Percentiles rank a stretch among this genome's conserved stretches.
These are phyloP conservation scores for Apodemia zela DNA, from an alignment of 2,888 invertebrate genomes.

Conservation along the genomic window DNA sequence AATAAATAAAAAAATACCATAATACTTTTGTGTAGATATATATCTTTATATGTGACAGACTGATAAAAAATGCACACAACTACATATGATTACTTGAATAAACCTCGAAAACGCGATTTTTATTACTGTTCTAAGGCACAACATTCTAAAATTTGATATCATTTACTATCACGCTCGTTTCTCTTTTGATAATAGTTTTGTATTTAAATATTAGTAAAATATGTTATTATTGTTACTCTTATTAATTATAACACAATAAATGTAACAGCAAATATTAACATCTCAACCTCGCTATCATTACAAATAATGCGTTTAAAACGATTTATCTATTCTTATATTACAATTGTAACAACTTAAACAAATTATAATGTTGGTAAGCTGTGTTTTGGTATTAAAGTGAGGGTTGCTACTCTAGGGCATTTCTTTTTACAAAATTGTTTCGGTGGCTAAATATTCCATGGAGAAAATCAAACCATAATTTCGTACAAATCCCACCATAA, in stretches of 20 bases:
- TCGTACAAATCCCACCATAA: conserved; percentile 4
- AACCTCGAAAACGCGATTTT: conserved; percentile 46
- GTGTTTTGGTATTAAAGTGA: conserved; percentile 80
- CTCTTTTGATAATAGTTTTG: conserved; percentile 43
- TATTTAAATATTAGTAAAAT: conserved; percentile 50
- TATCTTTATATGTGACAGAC: conserved; percentile 43
- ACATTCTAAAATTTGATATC: conserved; percentile 67
- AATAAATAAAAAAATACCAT: conserved; percentile 46
- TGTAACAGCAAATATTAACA: conserved; percentile 74
- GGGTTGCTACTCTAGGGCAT: conserved; percentile 68
- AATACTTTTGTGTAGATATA: conserved; percentile 42
- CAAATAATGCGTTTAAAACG: conserved; percentile 63
- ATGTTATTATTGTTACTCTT: conserved; percentile 48
- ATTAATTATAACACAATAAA: conserved; percentile 63
- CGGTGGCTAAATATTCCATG: conserved; percentile 8
- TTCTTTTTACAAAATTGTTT: conserved; percentile 35
- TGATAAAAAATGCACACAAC: conserved; percentile 56
- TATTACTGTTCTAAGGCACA: conserved; percentile 76
- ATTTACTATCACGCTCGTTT: conserved; percentile 57
- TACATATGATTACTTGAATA: conserved; percentile 46
- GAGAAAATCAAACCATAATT: not conserved
- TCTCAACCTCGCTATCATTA: conserved; percentile 54
- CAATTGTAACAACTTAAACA: conserved; percentile 71
- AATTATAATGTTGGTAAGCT: conserved; percentile 78
- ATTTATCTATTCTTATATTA: conserved; percentile 66